These are phyloP conservation scores for Lanistes nyassanus DNA, from an alignment of 1,140 invertebrate genomes.

Conservation along the genomic window DNA sequence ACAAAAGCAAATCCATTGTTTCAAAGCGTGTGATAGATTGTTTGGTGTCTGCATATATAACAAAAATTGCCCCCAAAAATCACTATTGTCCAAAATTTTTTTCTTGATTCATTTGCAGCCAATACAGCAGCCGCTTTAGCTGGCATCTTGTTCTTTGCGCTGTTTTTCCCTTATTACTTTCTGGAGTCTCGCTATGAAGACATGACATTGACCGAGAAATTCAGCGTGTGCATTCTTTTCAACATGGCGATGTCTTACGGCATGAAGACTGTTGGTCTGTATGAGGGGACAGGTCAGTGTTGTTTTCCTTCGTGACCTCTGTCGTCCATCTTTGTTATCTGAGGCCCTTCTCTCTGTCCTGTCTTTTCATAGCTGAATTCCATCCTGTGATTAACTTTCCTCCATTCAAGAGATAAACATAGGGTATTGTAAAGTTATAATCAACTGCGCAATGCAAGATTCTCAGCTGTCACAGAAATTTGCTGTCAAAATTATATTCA, in stretches of 20 bases:
- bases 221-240: conserved; percentile 50
- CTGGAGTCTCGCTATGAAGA: conserved; percentile 72
- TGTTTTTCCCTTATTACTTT: conserved; percentile 69
- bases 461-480: neutral
- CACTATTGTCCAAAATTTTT: neutral
- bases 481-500: too few species aligned
- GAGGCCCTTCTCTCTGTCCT: neutral
- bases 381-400: too few species aligned
- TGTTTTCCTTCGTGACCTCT: neutral
- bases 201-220: conserved; percentile 47
- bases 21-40: too few species aligned
- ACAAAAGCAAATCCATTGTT: too few species aligned
- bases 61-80: too few species aligned
- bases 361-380: neutral
- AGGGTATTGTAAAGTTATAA: neutral
- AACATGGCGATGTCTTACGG: conserved; percentile 63
- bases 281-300: conserved; percentile 65
- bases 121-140: conserved; percentile 57
- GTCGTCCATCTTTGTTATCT: neutral
- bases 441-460: neutral
- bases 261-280: conserved; percentile 61
- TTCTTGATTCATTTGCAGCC: conserved; percentile 45
- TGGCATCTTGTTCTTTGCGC: conserved; percentile 59
- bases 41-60: too few species aligned
- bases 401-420: neutral